Percentiles rank a stretch among this genome's conserved stretches.
phyloP scores from a whole-genome alignment of 2,888 invertebrate genomes.

The Drosophila prolongata region DNA sequence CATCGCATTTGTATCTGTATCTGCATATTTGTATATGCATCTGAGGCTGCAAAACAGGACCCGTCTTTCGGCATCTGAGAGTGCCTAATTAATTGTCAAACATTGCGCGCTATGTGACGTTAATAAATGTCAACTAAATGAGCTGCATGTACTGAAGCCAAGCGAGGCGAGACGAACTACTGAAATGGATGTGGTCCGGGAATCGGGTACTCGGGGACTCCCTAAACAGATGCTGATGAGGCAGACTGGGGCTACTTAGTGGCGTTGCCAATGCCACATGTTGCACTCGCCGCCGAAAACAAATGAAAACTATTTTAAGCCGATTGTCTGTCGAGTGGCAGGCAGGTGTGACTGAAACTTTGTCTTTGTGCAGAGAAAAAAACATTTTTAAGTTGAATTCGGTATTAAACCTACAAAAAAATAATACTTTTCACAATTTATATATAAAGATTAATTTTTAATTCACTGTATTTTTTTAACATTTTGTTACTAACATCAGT shows the following conservation, averaged over 20 bases:
- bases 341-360: slow-evolving; percentile 70
- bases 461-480: no score
- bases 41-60: slow-evolving; percentile 11
- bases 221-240: slow-evolving; percentile 50
- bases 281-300: slow-evolving; percentile 69
- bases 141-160: slow-evolving; percentile 69
- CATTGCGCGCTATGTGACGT: slow-evolving; percentile 79
- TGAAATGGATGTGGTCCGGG: slow-evolving; percentile 30
- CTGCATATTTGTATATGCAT: slow-evolving; percentile 25
- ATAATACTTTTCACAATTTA: no score
- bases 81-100: slow-evolving; percentile 78
- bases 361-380: slow-evolving; percentile 19
- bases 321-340: slow-evolving; percentile 52
- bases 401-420: no score
- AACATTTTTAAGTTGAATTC: neutral
- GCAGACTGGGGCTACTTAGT: slow-evolving; percentile 76
- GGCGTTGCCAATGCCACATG: slow-evolving; percentile 78
- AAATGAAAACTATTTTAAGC: slow-evolving; percentile 78
- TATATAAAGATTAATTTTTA: no score
- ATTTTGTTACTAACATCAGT: no score
- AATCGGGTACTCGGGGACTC: neutral
- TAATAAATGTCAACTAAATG: slow-evolving; percentile 80
- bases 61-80: slow-evolving; percentile 36
- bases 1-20: slow-evolving; percentile 6
- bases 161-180: slow-evolving; percentile 64